A percentile compares a stretch with the other conserved stretches of the same genome.
Conservation (phyloP, 2,888 invertebrate species). For the Diogma glabrata region DNA sequence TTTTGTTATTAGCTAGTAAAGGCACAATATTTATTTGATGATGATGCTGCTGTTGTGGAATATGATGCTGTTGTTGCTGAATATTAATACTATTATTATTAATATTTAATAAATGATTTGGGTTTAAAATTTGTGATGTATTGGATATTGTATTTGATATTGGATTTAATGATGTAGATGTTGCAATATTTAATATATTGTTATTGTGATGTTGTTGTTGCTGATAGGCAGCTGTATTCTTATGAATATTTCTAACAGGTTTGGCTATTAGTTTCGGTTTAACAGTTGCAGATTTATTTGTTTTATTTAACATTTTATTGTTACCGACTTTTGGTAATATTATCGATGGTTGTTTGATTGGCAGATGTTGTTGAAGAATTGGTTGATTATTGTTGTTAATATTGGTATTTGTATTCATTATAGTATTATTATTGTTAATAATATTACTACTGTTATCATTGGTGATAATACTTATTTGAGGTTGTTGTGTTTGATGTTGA, state of each 20-base stretch:
- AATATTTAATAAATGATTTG: no score
- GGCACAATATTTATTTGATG: slow-evolving; percentile 8
- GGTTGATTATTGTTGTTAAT: slow-evolving; percentile 7
- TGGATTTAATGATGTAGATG: background rate
- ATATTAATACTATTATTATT: slow-evolving; percentile 35
- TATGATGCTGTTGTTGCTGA: slow-evolving; percentile 37
- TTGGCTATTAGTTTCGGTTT: slow-evolving; percentile 19
- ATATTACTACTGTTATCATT: background rate
- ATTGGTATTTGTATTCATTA: background rate
- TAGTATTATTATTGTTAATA: background rate
- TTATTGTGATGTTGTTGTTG: background rate
- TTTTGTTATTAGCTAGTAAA: slow-evolving; percentile 9
- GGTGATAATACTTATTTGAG: slow-evolving; percentile 10
- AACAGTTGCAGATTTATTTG: slow-evolving; percentile 14
- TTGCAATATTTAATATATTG: no score
- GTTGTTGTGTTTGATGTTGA: slow-evolving; percentile 14
- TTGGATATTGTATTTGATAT: no score
- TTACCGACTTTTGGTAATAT: slow-evolving; percentile 11
- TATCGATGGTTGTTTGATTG: slow-evolving; percentile 16
- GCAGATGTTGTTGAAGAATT: slow-evolving; percentile 16
- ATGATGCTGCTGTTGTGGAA: slow-evolving; percentile 32
- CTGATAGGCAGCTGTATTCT: slow-evolving; percentile 11
- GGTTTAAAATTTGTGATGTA: no score
- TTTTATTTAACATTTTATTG: background rate
- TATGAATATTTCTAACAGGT: slow-evolving; percentile 11